These are phyloP conservation scores for Bradypodion pumilum DNA, from an alignment of 2,797 vertebrate genomes.

Conservation along the genomic window DNA sequence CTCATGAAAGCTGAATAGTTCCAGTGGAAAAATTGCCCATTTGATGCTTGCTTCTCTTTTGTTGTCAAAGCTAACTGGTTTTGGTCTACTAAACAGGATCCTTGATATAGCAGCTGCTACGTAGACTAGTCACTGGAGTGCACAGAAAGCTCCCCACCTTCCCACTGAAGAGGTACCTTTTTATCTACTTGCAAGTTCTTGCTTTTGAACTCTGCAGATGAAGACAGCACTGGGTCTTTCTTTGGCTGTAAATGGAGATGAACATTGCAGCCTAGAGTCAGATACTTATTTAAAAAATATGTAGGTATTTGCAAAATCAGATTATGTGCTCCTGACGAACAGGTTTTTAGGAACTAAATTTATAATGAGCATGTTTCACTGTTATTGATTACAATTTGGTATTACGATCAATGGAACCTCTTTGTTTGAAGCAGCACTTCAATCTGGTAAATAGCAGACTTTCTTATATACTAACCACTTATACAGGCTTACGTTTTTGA, in stretches of 20 bases:
- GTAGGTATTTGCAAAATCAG: constrained; percentile 33
- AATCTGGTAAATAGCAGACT: no score
- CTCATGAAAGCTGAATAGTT: constrained; percentile 7
- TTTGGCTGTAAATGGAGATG: no score
- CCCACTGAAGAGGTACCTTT: no score
- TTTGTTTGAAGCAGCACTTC: background rate
- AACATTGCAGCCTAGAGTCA: no score
- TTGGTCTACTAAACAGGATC: constrained; percentile 33
- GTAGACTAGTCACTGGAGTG: constrained; percentile 1
- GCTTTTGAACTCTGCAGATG: no score
- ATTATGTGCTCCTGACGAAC: constrained; percentile 19
- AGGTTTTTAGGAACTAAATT: background rate
- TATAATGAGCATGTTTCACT: background rate
- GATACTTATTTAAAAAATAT: no score
- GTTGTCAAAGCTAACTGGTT: constrained; percentile 25
- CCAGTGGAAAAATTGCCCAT: constrained; percentile 30
- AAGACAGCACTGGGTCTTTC: no score
- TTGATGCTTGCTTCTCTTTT: background rate
- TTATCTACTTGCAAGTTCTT: no score
- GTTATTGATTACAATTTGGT: background rate
- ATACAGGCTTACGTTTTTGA: background rate
- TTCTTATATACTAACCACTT: background rate
- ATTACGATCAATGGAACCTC: background rate
- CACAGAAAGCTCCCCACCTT: no score
- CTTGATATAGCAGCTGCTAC: constrained; percentile 17